phyloP scores from a whole-genome alignment of 2,797 vertebrate species.

The Takifugu ocellatus region DNA sequence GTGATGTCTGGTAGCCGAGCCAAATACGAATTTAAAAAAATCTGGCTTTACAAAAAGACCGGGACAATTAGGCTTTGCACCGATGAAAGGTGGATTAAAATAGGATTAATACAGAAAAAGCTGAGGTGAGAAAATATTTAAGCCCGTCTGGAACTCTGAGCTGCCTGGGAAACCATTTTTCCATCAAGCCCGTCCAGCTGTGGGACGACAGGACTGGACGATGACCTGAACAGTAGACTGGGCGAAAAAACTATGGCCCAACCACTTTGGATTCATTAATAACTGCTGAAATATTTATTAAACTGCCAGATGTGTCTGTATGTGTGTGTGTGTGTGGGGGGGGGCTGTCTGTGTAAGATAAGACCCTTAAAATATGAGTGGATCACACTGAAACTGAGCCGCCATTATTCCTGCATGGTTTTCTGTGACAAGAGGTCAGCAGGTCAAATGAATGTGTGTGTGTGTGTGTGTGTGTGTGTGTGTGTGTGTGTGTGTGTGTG shows the following conservation, averaged over 20 bases:
- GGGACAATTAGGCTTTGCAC: not conserved
- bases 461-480: conserved; percentile 3
- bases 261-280: conserved; percentile 49
- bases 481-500: conserved; percentile 10
- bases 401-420: conserved; percentile 32
- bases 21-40: conserved; percentile 10
- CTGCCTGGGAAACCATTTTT: conserved; percentile 38
- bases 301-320: conserved; percentile 3
- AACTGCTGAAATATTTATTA: conserved; percentile 42
- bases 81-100: conserved; percentile 41
- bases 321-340: too few relatives aligned
- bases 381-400: conserved; percentile 38
- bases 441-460: conserved; percentile 40
- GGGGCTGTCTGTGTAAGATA: conserved; percentile 35
- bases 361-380: conserved; percentile 41
- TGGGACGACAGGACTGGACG: conserved; percentile 29
- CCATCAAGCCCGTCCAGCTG: conserved; percentile 40
- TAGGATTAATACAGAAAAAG: conserved; percentile 42
- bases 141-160: conserved; percentile 57
- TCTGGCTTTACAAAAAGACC: too few relatives aligned
- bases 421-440: conserved; percentile 34
- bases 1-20: conserved; percentile 24
- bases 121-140: conserved; percentile 47
- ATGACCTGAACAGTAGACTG: conserved; percentile 22
- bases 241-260: conserved; percentile 18